Evolutionary conservation across 2,888 invertebrate species (phyloP).

Genomic region (Serrognathus titanus): DNA sequence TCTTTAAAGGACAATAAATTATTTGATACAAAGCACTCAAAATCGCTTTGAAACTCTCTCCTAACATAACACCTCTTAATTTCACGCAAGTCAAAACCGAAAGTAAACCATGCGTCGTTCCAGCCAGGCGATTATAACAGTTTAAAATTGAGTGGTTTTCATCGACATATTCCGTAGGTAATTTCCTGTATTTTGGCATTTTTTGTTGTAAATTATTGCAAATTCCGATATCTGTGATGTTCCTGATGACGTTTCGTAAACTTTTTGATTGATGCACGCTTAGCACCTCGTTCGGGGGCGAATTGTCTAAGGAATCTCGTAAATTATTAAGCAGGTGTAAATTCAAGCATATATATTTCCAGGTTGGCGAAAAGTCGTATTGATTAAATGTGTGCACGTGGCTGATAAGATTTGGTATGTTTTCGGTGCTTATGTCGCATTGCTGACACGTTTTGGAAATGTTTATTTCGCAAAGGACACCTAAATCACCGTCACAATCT

Average conservation of each 20-base stretch:
- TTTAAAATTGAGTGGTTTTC: constrained; percentile 48
- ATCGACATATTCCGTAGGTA: constrained; percentile 29
- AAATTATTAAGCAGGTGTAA: constrained; percentile 48
- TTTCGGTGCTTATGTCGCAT: constrained; percentile 16
- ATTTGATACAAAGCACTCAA: constrained; percentile 69
- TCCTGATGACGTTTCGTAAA: constrained; percentile 60
- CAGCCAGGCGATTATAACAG: constrained; percentile 53
- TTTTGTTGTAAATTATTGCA: constrained; percentile 62
- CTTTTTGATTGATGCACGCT: constrained; percentile 66
- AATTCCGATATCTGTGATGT: constrained; percentile 64
- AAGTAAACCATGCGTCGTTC: constrained; percentile 52
- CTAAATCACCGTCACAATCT: constrained; percentile 33
- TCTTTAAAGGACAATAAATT: constrained; percentile 62
- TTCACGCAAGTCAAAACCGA: constrained; percentile 52
- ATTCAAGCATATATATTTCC: constrained; percentile 50
- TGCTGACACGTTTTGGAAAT: constrained; percentile 26
- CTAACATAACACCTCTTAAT: constrained; percentile 56
- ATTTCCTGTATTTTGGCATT: constrained; percentile 22
- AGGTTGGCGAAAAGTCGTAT: constrained; percentile 35
- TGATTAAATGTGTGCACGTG: constrained; percentile 17
- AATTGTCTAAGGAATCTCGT: constrained; percentile 22
- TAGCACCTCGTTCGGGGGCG: constrained; percentile 47
- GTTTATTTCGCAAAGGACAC: constrained; percentile 33
- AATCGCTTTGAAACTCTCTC: constrained; percentile 58
- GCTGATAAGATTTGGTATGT: constrained; percentile 9